Percentiles rank a stretch among this genome's conserved stretches.
phyloP scores from a whole-genome alignment of 2,888 invertebrate genomes.

The Harpalus rufipes region DNA sequence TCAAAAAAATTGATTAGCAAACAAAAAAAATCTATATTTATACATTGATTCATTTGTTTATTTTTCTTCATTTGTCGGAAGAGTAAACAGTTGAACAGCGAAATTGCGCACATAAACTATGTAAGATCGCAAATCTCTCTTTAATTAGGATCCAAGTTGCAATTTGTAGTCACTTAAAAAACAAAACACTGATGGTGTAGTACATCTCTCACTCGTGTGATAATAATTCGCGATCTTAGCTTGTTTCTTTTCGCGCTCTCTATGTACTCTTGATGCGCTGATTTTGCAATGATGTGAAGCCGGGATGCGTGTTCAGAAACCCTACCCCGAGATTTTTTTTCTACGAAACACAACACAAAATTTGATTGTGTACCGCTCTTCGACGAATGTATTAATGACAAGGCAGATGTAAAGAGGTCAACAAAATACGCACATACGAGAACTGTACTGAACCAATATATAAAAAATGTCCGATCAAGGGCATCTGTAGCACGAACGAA shows the following conservation, averaged over 20 bases:
- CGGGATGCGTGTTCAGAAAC: constrained; percentile 1
- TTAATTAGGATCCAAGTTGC: constrained; percentile 20
- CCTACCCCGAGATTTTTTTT: neutral
- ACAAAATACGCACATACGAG: no score
- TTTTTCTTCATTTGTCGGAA: neutral
- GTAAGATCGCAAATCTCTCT: constrained; percentile 19
- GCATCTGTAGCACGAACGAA: no score
- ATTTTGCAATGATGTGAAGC: neutral
- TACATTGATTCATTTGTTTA: neutral
- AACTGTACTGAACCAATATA: no score
- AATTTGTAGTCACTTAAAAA: constrained; percentile 40
- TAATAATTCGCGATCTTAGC: constrained; percentile 32
- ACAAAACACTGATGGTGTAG: constrained; percentile 37
- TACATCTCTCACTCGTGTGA: constrained; percentile 32
- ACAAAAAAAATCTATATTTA: neutral
- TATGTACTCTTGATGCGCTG: neutral
- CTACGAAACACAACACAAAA: no score
- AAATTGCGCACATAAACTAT: constrained; percentile 19
- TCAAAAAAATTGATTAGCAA: neutral
- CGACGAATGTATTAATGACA: no score
- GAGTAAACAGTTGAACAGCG: neutral
- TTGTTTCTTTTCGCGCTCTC: constrained; percentile 31
- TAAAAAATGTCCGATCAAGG: no score
- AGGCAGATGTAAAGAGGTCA: no score
- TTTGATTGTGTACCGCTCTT: no score